phyloP scores from a whole-genome alignment of 1,140 invertebrate species.

The Zeugodacus cucurbitae region DNA sequence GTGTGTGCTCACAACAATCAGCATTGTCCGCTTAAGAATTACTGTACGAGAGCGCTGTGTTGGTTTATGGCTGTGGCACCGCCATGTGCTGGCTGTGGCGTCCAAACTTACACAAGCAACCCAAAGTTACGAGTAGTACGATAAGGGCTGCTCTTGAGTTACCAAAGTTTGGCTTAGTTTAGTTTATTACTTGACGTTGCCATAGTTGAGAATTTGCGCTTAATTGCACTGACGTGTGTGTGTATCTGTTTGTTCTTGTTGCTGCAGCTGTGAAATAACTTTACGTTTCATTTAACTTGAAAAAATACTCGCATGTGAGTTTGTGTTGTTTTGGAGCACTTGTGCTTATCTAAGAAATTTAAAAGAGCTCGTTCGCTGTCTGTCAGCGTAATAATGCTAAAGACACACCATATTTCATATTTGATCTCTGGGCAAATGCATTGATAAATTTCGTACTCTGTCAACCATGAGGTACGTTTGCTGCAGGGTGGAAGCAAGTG shows the following conservation, averaged over 20 bases:
- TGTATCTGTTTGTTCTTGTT: neutral
- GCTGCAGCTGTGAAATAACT: neutral
- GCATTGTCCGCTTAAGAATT: neutral
- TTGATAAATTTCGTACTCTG: too few species aligned
- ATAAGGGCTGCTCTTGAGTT: neutral
- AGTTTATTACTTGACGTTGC: conserved; percentile 16
- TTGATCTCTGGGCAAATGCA: too few species aligned
- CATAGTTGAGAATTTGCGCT: neutral
- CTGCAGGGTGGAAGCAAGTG: too few species aligned
- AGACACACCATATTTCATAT: too few species aligned
- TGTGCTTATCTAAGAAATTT: neutral
- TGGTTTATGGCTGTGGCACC: neutral
- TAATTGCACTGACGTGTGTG: neutral
- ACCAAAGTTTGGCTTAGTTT: neutral
- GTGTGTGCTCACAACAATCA: neutral
- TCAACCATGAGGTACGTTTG: too few species aligned
- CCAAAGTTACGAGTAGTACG: neutral
- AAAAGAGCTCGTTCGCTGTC: too few species aligned
- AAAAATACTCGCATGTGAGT: neutral
- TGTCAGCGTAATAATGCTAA: too few species aligned
- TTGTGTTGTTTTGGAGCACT: neutral
- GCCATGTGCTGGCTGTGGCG: neutral
- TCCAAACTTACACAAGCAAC: neutral
- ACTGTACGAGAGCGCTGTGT: neutral
- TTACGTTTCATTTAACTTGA: neutral